Conservation (phyloP, 2,888 invertebrate species). For the Tenthredo livida region DNA sequence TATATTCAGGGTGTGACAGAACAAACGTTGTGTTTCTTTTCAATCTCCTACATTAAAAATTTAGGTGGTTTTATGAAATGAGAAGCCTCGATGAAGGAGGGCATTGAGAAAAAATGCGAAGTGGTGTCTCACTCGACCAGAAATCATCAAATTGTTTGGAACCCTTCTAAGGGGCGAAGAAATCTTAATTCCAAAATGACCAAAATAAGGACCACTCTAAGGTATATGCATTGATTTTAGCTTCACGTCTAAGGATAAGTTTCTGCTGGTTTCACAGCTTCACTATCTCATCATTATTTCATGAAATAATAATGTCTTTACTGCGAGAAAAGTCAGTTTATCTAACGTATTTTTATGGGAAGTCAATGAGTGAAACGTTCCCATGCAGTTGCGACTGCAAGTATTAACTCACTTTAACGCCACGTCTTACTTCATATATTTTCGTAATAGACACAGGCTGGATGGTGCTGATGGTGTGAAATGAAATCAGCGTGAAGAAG, state of each 20-base stretch:
- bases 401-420: not conserved
- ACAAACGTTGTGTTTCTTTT: too few species aligned
- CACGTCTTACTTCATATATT: not conserved
- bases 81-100: too few species aligned
- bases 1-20: too few species aligned
- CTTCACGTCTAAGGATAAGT: not conserved
- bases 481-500: not conserved
- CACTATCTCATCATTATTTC: not conserved
- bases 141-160: too few species aligned
- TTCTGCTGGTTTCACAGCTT: not conserved
- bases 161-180: too few species aligned
- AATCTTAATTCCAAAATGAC: too few species aligned
- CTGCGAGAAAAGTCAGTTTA: not conserved
- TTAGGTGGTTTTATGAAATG: too few species aligned
- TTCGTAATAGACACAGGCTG: not conserved
- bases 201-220: too few species aligned
- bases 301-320: not conserved
- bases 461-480: not conserved
- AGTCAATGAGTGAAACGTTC: not conserved
- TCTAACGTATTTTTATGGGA: conserved; percentile 37
- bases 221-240: not conserved
- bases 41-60: too few species aligned
- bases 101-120: too few species aligned
- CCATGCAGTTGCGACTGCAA: conserved; percentile 12
- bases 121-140: too few species aligned